A percentile compares a stretch with the other conserved stretches of the same genome.
These are phyloP conservation scores for Beris morrisii DNA, from an alignment of 2,888 invertebrate genomes.

Conservation along the genomic window DNA sequence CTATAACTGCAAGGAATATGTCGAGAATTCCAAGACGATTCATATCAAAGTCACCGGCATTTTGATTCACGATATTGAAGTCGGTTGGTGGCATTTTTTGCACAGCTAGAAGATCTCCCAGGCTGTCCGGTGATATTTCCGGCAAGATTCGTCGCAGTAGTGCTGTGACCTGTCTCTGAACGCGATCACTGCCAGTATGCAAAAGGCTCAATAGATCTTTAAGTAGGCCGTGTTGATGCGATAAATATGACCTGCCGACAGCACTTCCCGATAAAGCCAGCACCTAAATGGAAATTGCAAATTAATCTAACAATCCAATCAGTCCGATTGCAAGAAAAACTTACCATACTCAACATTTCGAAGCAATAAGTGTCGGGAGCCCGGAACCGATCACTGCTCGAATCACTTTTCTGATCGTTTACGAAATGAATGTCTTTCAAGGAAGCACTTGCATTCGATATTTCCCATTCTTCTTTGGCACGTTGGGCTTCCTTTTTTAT, in stretches of 20 bases:
- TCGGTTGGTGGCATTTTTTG: conserved; percentile 72
- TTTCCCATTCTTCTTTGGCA: conserved; percentile 91
- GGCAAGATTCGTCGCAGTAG: conserved; percentile 83
- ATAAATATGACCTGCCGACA: conserved; percentile 86
- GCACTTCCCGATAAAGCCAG: conserved; percentile 90
- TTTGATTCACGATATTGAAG: conserved; percentile 70
- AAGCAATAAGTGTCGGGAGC: conserved; percentile 89
- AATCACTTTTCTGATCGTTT: conserved; percentile 47
- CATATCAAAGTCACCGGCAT: conserved; percentile 54
- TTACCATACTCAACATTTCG: conserved; percentile 92
- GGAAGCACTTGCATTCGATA: conserved; percentile 53
- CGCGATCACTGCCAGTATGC: conserved; percentile 92
- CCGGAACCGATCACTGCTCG: conserved; percentile 49
- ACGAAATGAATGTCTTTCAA: conserved; percentile 47
- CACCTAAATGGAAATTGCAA: conserved; percentile 21
- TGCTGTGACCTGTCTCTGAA: conserved; percentile 90
- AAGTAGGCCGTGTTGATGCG: conserved; percentile 83
- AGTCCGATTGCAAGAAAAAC: background rate
- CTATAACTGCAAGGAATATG: conserved; percentile 86
- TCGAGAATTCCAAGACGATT: conserved; percentile 79
- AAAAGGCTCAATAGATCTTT: conserved; percentile 82
- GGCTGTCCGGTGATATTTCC: conserved; percentile 82
- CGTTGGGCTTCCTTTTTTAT: conserved; percentile 86
- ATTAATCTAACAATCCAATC: conserved; percentile 52
- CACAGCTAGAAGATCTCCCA: conserved; percentile 76